phyloP scores from a whole-genome alignment of 1,140 invertebrate species.

The Asobara japonica region DNA sequence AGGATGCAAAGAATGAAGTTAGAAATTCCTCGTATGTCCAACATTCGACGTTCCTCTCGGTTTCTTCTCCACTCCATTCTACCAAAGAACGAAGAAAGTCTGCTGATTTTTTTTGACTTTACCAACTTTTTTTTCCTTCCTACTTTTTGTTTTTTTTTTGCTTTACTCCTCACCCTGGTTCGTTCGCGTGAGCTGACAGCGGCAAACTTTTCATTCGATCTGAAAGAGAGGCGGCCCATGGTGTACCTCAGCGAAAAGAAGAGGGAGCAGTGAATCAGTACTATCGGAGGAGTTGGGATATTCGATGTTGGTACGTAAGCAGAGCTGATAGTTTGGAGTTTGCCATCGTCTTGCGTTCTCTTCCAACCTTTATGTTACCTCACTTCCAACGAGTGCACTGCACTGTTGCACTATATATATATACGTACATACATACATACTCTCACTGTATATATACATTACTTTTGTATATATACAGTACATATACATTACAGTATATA shows the following conservation, averaged over 20 bases:
- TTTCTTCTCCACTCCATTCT: background rate
- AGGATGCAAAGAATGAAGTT: constrained; percentile 46
- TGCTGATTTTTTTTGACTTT: constrained; percentile 13
- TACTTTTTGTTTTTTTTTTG: constrained; percentile 21
- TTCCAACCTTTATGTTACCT: background rate
- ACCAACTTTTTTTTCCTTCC: constrained; percentile 15
- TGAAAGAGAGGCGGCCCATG: background rate
- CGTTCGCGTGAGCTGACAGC: background rate
- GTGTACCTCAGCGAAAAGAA: background rate
- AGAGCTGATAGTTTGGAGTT: constrained; percentile 11
- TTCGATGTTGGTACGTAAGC: constrained; percentile 11
- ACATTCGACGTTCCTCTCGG: constrained; percentile 3
- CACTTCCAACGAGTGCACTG: background rate
- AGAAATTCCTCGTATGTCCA: constrained; percentile 32
- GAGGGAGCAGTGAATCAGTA: background rate
- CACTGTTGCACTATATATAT: background rate
- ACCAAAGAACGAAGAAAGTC: background rate
- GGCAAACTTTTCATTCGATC: constrained; percentile 18
- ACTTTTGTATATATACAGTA: too few relatives aligned
- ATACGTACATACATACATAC: too few relatives aligned
- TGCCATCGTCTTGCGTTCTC: background rate
- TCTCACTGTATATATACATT: too few relatives aligned
- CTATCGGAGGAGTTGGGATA: constrained; percentile 7
- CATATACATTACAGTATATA: too few relatives aligned
- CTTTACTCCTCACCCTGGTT: constrained; percentile 4